Evolutionary conservation across 1,140 invertebrate species (phyloP), one percentile per base, ranked within the genome.

Genomic region (Drosophila malerkotliana): DNA sequence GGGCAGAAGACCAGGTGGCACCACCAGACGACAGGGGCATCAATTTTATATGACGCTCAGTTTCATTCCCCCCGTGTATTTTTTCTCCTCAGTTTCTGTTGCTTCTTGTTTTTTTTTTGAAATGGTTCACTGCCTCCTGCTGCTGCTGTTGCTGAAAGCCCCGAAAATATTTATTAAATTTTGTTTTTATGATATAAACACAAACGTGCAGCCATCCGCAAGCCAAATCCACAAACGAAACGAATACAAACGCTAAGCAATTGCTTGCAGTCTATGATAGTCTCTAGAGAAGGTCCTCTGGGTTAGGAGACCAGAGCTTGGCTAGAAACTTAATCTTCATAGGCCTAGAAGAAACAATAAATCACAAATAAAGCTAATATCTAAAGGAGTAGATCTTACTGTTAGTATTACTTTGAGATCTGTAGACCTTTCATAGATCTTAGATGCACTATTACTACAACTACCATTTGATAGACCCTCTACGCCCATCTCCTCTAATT

Each of bases 81-180:
- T 51, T 39, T 69, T 30, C 14, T 68, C 6, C 41, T 69, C 54
- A 48, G 37, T 47, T 39, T 55, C 18, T 28, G 26, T 6, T 28
- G 26, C 26, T 28, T 28, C 0, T 21, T 21, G n/a, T 18, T 18
- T 18, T 18, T 45, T 60, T 32, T 53, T 60, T 62, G 47, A 48
- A 49, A 69, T 55, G 49, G 49, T 69, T 57, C 51, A 69, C 26
- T 57, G 62, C 54, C 71, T 58, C 58, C 51, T 30, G 47, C 47
- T 61, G 51, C 59, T 44, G 24, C 15, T 28, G 34, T 34, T 47
- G 72, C 30, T 67, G 56, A 71, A 69, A 79, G 53, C 48, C 68
- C 53, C 61, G 54, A 79, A 80, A 75, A 77, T 85, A 87, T 85
- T 87, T 85, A 78, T 78, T 81, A 81, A 85, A 85, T 82, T 87